Percentiles rank a stretch among this genome's conserved stretches.
These are phyloP conservation scores for Triops longicaudatus DNA, from an alignment of 1,140 invertebrate genomes.

Conservation along the genomic window DNA sequence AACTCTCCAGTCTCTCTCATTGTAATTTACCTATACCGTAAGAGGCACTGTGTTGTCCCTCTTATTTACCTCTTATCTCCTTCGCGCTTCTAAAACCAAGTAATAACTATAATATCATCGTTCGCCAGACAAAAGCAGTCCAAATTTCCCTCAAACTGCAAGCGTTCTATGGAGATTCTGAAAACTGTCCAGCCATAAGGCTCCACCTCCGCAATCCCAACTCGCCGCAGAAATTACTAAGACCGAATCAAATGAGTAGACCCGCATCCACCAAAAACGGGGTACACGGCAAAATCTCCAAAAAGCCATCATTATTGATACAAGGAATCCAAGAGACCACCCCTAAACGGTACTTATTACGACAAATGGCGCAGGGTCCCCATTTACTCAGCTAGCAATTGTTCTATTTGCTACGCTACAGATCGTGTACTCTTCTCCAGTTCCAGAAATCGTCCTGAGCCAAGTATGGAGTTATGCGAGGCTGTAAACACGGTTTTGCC, in stretches of 20 bases:
- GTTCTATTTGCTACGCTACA: background rate
- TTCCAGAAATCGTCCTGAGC: background rate
- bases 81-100: background rate
- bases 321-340: background rate
- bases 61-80: background rate
- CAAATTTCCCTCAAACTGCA: background rate
- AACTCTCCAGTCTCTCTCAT: background rate
- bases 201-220: conserved; percentile 4
- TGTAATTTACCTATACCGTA: conserved; percentile 10
- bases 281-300: background rate
- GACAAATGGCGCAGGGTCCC: background rate
- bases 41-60: background rate
- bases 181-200: background rate
- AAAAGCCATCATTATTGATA: background rate
- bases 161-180: background rate
- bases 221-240: background rate
- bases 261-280: background rate
- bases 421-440: background rate
- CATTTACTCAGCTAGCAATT: background rate
- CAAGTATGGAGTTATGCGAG: background rate
- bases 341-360: background rate
- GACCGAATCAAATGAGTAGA: background rate
- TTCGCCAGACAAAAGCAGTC: background rate
- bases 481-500: background rate
- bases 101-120: background rate